Evolutionary conservation across 2,113 vertebrate species (phyloP).

Genomic region (Morone saxatilis): DNA sequence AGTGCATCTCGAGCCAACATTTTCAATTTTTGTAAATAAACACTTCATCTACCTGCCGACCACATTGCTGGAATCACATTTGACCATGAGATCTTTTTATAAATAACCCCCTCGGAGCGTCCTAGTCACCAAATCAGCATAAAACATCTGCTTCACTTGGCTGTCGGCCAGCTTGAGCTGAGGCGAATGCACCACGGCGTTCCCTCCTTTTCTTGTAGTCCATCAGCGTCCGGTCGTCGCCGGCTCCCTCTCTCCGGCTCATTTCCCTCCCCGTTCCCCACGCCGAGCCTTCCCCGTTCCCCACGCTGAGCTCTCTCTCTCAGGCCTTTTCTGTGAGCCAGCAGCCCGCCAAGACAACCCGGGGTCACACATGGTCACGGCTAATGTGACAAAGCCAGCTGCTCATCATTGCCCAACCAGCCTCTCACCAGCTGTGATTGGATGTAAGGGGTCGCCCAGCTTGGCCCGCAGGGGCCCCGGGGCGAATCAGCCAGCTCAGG

Average conservation of each 20-base stretch:
- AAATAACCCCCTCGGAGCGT: conserved; percentile 42
- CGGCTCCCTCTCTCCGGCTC: conserved; percentile 43
- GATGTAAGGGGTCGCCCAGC: conserved; percentile 67
- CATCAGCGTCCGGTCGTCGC: conserved; percentile 26
- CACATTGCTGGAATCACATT: conserved; percentile 41
- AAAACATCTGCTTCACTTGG: conserved; percentile 72
- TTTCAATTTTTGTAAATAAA: conserved; percentile 39
- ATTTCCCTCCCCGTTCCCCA: conserved; percentile 48
- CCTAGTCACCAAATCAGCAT: conserved; percentile 51
- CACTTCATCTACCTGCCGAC: conserved; percentile 37
- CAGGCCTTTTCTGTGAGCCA: too few species aligned
- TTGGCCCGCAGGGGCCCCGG: conserved; percentile 15
- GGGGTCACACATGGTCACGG: conserved; percentile 63
- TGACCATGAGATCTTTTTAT: conserved; percentile 54
- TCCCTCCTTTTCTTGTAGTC: conserved; percentile 43
- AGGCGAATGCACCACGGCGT: background rate
- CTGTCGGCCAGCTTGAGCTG: conserved; percentile 11
- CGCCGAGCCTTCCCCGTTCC: too few species aligned
- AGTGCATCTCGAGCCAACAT: conserved; percentile 9
- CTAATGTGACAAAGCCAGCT: conserved; percentile 79
- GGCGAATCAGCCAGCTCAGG: conserved; percentile 27
- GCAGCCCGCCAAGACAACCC: conserved; percentile 1
- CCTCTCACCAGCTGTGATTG: conserved; percentile 72
- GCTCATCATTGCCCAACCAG: conserved; percentile 59
- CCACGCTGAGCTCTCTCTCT: too few species aligned